These are phyloP conservation scores for Caenorhabditis afra DNA, from an alignment of 2,888 invertebrate genomes.

Conservation along the genomic window DNA sequence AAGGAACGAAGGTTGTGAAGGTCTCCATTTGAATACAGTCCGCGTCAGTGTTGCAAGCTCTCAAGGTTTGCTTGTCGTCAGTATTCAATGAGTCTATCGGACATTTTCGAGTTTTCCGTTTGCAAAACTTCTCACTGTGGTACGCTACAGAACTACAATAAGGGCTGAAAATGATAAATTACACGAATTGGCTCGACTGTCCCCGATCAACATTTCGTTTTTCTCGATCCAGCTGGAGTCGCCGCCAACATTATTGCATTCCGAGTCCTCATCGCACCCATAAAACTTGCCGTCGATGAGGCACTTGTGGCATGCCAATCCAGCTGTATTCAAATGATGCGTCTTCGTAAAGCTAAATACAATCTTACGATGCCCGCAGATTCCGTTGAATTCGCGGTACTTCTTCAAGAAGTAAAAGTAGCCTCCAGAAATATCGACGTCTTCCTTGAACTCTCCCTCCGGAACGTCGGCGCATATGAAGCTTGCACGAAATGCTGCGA, in stretches of 20 bases:
- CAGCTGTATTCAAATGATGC: slow-evolving; percentile 6
- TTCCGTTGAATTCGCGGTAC: not conserved
- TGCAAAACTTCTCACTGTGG: not conserved
- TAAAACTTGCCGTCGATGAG: not conserved
- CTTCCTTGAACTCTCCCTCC: not conserved
- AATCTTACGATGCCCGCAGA: slow-evolving; percentile 26
- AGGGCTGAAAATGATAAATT: not conserved
- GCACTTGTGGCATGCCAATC: slow-evolving; percentile 7
- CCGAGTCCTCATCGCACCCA: not conserved
- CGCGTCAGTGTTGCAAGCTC: not conserved
- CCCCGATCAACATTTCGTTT: slow-evolving; percentile 10
- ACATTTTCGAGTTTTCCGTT: slow-evolving; percentile 4
- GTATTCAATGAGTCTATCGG: slow-evolving; percentile 27
- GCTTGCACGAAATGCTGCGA: too few species aligned
- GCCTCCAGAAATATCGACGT: not conserved
- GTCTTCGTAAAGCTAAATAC: not conserved
- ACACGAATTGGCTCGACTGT: slow-evolving; percentile 11
- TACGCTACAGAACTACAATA: not conserved
- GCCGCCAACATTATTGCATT: slow-evolving; percentile 2
- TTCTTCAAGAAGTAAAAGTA: not conserved
- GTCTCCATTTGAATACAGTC: slow-evolving; percentile 8
- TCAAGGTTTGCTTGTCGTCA: not conserved
- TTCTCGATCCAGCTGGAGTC: slow-evolving; percentile 2
- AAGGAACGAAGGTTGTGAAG: not conserved
- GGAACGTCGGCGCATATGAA: too few species aligned